Conservation (phyloP, 2,888 invertebrate species). For the Oxytorus armatus region DNA sequence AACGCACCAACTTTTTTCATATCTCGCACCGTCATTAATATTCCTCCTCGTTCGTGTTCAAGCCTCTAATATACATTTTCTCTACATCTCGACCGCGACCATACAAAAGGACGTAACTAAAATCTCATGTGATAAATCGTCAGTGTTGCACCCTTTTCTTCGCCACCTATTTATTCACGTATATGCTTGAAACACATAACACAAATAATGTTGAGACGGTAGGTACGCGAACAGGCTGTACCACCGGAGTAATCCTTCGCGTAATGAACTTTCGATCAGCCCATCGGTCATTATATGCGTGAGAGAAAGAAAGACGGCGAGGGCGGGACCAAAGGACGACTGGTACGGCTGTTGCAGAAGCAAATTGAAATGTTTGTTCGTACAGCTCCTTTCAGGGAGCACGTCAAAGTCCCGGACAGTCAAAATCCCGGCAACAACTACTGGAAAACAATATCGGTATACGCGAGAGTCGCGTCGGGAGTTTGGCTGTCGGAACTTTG, state of each 20-base stretch:
- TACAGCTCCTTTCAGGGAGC: too few species aligned
- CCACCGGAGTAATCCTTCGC: conserved; percentile 17
- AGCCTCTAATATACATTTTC: not conserved
- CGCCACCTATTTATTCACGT: not conserved
- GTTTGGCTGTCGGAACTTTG: too few species aligned
- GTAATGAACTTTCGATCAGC: conserved; percentile 48
- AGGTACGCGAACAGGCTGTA: not conserved
- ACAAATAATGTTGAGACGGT: not conserved
- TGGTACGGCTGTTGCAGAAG: not conserved
- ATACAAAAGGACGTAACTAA: not conserved
- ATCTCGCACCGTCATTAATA: conserved; percentile 19
- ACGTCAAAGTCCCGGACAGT: too few species aligned
- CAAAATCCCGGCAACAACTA: too few species aligned
- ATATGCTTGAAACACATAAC: not conserved
- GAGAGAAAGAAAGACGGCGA: conserved; percentile 39
- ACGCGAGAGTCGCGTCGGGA: too few species aligned
- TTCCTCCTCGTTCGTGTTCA: not conserved
- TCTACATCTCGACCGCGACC: not conserved
- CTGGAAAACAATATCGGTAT: too few species aligned
- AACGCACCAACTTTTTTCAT: conserved; percentile 4
- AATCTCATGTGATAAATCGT: not conserved
- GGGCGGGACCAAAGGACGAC: conserved; percentile 12
- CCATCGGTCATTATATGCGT: conserved; percentile 39
- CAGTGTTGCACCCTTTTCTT: not conserved
- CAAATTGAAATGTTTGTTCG: not conserved